Conservation (phyloP, 2,797 vertebrate genomes). For the Rhyacichthys aspro region DNA sequence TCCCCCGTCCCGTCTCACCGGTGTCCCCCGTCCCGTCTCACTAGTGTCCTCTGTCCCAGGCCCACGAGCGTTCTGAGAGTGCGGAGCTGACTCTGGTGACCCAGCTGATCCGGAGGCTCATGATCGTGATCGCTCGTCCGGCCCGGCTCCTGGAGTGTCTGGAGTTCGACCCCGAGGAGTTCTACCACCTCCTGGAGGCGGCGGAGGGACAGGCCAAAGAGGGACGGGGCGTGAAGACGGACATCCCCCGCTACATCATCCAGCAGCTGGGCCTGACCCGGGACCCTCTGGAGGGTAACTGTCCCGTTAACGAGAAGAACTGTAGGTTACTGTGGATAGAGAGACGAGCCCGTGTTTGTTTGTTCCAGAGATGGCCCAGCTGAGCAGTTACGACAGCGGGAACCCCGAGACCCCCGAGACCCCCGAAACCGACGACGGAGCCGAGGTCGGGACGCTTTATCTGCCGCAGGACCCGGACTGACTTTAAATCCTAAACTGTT, state of each 20-base stretch:
- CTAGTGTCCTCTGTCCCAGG: conserved; percentile 81
- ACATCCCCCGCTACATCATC: conserved; percentile 97
- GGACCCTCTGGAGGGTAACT: conserved; percentile 95
- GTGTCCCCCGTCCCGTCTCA: too few species aligned
- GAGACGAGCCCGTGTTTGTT: too few species aligned
- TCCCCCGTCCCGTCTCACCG: too few species aligned
- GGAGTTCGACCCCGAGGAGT: conserved; percentile 98
- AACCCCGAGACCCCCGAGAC: conserved; percentile 93
- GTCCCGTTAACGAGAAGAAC: too few species aligned
- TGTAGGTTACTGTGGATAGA: too few species aligned
- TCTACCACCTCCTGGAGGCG: conserved; percentile 96
- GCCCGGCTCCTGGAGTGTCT: conserved; percentile 95
- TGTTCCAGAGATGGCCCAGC: conserved; percentile 92
- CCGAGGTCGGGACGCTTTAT: too few species aligned
- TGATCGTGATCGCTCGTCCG: conserved; percentile 95
- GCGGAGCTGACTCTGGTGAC: conserved; percentile 94
- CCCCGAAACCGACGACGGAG: too few species aligned
- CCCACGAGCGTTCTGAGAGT: conserved; percentile 94
- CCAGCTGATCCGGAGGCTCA: conserved; percentile 91
- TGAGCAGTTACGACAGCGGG: conserved; percentile 94
- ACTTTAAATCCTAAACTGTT: too few species aligned
- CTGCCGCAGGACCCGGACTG: too few species aligned
- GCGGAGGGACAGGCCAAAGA: conserved; percentile 97
- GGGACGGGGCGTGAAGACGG: conserved; percentile 94
- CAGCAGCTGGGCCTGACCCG: conserved; percentile 96